Conservation (phyloP, 1,140 invertebrate species). For the Argopecten irradians region DNA sequence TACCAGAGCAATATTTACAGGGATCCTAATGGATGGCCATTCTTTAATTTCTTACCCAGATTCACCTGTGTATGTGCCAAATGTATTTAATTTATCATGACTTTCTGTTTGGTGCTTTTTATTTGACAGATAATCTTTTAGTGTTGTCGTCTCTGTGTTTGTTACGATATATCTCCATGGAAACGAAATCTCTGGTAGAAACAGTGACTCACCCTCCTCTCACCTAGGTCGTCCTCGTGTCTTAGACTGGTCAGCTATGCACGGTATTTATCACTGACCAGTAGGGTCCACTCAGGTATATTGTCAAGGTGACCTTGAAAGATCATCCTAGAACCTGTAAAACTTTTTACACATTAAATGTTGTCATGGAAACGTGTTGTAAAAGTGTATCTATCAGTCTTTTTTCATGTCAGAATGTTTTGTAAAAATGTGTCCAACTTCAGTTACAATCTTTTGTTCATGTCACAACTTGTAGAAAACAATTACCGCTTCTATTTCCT, state of each 20-base stretch:
- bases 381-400: neutral
- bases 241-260: neutral
- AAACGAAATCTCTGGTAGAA: neutral
- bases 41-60: neutral
- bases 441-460: no score
- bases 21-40: no score
- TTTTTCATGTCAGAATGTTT: neutral
- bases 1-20: neutral
- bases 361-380: neutral
- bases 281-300: neutral
- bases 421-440: neutral
- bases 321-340: neutral
- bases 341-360: neutral
- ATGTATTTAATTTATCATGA: slow-evolving; percentile 2
- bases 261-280: neutral
- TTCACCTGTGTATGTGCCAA: neutral
- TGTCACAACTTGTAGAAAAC: no score
- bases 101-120: slow-evolving; percentile 10
- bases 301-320: neutral
- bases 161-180: neutral
- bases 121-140: neutral
- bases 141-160: neutral
- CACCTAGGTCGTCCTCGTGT: neutral
- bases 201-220: neutral
- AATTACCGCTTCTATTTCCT: no score